Percentiles rank a stretch among this genome's conserved stretches.
Conservation (phyloP, 2,113 vertebrate genomes). For the Odobenus rosmarus region DNA sequence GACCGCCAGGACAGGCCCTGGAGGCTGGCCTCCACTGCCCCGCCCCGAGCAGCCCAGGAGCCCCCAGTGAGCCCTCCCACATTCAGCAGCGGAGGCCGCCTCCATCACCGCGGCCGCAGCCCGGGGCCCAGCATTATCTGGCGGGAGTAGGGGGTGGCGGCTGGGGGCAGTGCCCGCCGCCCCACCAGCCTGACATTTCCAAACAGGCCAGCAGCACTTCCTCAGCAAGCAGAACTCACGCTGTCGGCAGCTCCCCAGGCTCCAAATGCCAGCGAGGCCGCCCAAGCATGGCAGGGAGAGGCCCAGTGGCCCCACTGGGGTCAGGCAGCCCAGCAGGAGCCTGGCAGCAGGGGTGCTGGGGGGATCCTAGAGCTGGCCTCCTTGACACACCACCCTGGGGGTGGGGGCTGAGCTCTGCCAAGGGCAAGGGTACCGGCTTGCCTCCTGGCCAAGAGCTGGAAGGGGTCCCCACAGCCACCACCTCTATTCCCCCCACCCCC, state of each 20-base stretch:
- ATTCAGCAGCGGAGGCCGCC: not conserved
- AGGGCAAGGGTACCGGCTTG: not conserved
- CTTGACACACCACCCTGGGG: not conserved
- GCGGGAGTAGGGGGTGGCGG: not conserved
- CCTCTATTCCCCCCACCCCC: not conserved
- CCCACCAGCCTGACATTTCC: constrained; percentile 67
- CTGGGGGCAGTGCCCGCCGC: not conserved
- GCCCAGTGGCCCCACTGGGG: rapidly evolving
- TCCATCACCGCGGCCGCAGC: not conserved
- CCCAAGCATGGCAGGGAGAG: constrained; percentile 57
- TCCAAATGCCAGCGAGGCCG: constrained; percentile 14
- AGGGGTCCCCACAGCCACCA: not conserved
- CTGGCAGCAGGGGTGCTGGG: not conserved
- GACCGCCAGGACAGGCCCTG: not conserved
- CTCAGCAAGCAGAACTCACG: not conserved
- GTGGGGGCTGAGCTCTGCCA: not conserved
- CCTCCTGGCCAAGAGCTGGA: not conserved
- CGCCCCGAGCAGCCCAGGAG: rapidly evolving
- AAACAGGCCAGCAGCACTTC: not conserved
- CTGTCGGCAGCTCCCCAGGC: constrained; percentile 38
- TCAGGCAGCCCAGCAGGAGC: not conserved
- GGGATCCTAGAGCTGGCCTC: not conserved
- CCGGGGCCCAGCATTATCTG: not conserved
- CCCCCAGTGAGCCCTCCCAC: not conserved
- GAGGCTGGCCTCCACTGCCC: not conserved